A percentile compares a stretch with the other conserved stretches of the same genome.
Evolutionary conservation across 2,113 vertebrate species (phyloP).

Genomic region (Scopus umbretta): DNA sequence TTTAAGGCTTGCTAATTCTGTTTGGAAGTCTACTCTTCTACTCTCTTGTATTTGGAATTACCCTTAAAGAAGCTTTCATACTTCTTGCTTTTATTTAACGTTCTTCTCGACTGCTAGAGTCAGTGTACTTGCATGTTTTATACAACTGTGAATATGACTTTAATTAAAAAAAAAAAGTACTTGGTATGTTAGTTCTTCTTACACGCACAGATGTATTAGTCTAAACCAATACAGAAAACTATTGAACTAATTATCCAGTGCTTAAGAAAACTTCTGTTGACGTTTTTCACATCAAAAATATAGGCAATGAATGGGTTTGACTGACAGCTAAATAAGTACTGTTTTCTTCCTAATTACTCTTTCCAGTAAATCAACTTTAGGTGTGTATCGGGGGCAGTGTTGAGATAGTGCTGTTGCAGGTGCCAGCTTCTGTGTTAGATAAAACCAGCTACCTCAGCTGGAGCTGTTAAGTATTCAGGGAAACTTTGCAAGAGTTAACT

Average conservation of each 20-base stretch:
- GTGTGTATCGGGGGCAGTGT: background rate
- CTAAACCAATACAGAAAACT: background rate
- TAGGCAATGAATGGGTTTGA: background rate
- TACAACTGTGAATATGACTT: background rate
- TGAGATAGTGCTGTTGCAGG: background rate
- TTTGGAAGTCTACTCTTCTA: background rate
- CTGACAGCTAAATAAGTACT: background rate
- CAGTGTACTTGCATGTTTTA: background rate
- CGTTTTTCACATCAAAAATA: background rate
- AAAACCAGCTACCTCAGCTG: background rate
- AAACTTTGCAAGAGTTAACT: background rate
- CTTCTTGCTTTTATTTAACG: fast-evolving
- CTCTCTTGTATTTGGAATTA: background rate
- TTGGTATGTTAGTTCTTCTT: background rate
- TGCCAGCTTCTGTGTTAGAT: background rate
- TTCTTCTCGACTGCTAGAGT: background rate
- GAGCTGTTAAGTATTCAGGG: background rate
- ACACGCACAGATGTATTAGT: background rate
- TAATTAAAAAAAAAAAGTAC: background rate
- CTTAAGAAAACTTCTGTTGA: background rate
- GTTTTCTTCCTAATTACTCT: background rate
- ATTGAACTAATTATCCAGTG: background rate
- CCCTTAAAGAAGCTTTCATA: background rate
- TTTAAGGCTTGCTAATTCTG: background rate
- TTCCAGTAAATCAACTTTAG: background rate